Conservation (phyloP, 2,113 vertebrate species). For the Myrmecobius fasciatus region DNA sequence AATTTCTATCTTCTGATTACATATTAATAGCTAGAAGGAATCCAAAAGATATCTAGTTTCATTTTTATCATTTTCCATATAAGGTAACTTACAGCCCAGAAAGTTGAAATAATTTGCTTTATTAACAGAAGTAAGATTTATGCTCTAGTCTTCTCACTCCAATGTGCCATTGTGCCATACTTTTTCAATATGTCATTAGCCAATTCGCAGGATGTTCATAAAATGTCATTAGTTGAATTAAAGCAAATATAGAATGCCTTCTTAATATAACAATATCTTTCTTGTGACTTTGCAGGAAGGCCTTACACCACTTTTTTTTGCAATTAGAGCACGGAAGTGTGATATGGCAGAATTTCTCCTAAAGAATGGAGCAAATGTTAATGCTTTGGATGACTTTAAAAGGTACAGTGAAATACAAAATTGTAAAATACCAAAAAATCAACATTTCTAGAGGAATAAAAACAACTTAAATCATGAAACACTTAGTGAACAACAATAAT, state of each 20-base stretch:
- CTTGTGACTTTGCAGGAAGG: slow-evolving; percentile 85
- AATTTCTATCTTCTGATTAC: background rate
- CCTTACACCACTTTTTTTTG: slow-evolving; percentile 87
- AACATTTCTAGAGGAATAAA: background rate
- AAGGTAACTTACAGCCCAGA: background rate
- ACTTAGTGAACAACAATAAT: background rate
- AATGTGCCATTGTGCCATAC: too few species aligned
- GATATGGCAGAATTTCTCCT: slow-evolving; percentile 90
- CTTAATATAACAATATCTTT: slow-evolving; percentile 11
- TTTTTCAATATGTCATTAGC: background rate
- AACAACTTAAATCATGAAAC: background rate
- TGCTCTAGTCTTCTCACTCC: too few species aligned
- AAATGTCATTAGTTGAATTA: slow-evolving; percentile 17
- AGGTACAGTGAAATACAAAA: slow-evolving; percentile 78
- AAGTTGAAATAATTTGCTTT: too few species aligned
- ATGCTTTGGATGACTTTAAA: slow-evolving; percentile 75
- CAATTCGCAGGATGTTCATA: background rate
- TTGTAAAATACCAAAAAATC: background rate
- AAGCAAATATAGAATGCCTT: background rate
- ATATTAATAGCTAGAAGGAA: background rate
- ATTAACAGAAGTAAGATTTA: too few species aligned
- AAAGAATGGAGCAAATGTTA: slow-evolving; percentile 76
- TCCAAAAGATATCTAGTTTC: background rate
- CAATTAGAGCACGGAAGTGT: slow-evolving; percentile 86
- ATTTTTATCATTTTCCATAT: background rate